Base-by-base conservation (phyloP, 2,797 vertebrate genomes). In the Phrynocephalus vlangalii region DNA sequence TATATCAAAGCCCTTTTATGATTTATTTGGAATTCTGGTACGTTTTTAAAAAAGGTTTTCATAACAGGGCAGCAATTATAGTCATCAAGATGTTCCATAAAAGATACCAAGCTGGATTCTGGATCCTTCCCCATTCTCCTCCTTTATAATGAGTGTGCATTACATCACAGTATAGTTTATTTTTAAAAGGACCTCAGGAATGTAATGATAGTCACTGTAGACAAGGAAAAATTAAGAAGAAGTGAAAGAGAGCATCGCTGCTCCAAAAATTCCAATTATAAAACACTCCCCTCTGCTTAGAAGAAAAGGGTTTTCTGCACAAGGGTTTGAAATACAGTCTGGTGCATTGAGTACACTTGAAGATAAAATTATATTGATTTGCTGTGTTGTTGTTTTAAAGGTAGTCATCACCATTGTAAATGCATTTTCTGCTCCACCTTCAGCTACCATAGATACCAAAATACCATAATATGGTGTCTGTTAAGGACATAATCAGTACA, bases 1-100 rank as follows among this genome's bases (percentile, higher is more conserved):
- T 98, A 98, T 98, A 98, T 98, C 98, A 98, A 98, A 99, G 98
- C 97, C 95, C 96, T 98, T 99, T 98, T 97, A 97, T 97, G 97
- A 98, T 99, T 99, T 99, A 98, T 99, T 99, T 98, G 98, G 97
- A 97, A 95, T 97, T 97, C 98, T 98, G 98, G 98, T 97, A 96
- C 98, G 97, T 97, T 97, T 99, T 98, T 98, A 97, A 97, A 98
- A 98, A 97, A 97, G 97, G 97, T 97, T 98, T 97, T 97, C 94
- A 96, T 96, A 97, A 98, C 97, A 97, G 97, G 98, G 98, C 98
- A 98, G 98, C 98, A 98, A 99, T 99, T 99, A 98, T 95, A 98
- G 97, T 97, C 97, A 98, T 99, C 98, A 98, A 98, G 98, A 98
- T 98, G 97, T 97, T 98, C 94, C 96, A 97, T 97, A 95, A 97